Evolutionary conservation across 2,888 invertebrate genomes (phyloP), one percentile per base, ranked within the genome.

Genomic region (Noctua comes): DNA sequence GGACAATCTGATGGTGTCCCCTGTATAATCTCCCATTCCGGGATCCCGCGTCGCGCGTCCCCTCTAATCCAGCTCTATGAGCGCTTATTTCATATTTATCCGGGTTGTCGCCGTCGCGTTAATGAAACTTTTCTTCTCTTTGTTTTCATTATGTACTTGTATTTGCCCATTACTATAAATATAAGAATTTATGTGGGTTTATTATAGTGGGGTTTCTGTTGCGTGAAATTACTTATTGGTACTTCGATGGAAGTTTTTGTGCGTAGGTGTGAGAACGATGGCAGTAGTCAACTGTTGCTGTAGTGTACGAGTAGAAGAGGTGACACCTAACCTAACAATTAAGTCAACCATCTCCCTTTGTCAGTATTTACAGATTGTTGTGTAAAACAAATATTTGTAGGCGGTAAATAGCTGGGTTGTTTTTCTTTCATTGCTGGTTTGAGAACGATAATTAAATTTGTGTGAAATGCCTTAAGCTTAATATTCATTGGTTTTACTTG

Each of bases 1-100:
- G 51, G 73, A 77, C 83, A 86, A 85, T 84, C 80, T 81, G 75
- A 87, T 79, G 80, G 83, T 82, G 79, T 64, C 74, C 84, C 84
- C 77, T 84, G 76, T 85, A 86, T 87, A 89, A 90, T 86, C 88
- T 86, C 77, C 82, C 86, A 88, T 90, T 89, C 80, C 86, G 83
- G 79, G 84, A 79, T 84, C 81, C 77, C 83, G 86, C 79, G 76
- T 77, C 88, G 87, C 69, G 72, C 70, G 54, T 18, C 73, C 82
- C 68, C 27, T 81, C 74, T 93, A 92, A 92, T 92, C 92, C 90
- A 80, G 89, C 83, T 89, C 87, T 90, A 91, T 91, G 90, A 91
- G 89, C 91, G 91, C 92, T 93, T 93, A 93, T 94, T 92, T 94
- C 92, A 94, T 94, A 94, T 93, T 93, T 93, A 92, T 92, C 90